Percentiles rank a stretch among this genome's conserved stretches.
phyloP scores from a whole-genome alignment of 2,113 vertebrate genomes.

The Oncorhynchus gorbuscha region DNA sequence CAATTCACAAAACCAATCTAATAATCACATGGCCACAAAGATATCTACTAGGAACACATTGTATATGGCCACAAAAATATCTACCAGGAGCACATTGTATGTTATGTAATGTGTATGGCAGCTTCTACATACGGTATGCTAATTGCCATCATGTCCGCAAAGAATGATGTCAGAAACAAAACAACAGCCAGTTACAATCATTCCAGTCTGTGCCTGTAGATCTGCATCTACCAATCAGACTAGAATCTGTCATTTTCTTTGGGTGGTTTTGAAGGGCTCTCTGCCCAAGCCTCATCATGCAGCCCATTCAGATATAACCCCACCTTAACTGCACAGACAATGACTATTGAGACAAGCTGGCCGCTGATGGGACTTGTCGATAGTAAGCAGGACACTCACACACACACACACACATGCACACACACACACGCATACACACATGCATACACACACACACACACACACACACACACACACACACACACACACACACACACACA shows the following conservation, averaged over 20 bases:
- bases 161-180: background rate
- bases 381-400: constrained; percentile 23
- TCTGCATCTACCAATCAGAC: constrained; percentile 52
- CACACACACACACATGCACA: background rate
- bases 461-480: background rate
- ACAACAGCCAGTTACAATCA: constrained; percentile 36
- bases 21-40: background rate
- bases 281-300: constrained; percentile 58
- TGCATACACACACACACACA: background rate
- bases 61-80: background rate
- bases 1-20: background rate
- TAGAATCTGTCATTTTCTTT: constrained; percentile 57
- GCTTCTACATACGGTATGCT: background rate
- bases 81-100: background rate
- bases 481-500: background rate
- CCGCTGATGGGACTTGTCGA: constrained; percentile 61
- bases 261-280: constrained; percentile 57
- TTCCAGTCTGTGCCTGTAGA: constrained; percentile 44
- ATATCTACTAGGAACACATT: too few relatives aligned
- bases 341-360: constrained; percentile 72
- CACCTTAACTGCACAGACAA: constrained; percentile 73
- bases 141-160: background rate
- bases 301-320: constrained; percentile 63
- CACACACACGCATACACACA: constrained; percentile 1
- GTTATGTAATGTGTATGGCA: background rate